These are phyloP conservation scores for Choloepus hoffmanni DNA, from an alignment of 2,113 vertebrate genomes.

Conservation along the genomic window DNA sequence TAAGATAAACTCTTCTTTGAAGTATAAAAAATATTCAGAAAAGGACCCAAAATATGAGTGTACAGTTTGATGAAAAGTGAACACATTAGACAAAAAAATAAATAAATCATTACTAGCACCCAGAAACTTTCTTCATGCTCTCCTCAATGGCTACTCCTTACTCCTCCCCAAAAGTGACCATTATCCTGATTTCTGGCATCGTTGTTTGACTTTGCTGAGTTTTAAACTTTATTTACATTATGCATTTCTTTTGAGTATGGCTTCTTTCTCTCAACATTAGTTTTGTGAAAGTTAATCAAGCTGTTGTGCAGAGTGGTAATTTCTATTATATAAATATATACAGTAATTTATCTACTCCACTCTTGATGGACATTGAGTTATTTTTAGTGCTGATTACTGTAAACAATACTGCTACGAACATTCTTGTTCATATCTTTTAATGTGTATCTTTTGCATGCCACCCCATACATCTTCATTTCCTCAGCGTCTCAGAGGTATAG, in stretches of 20 bases:
- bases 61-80: slow-evolving; percentile 44
- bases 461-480: not conserved
- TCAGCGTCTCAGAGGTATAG: slow-evolving; percentile 23
- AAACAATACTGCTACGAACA: not conserved
- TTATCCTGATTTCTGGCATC: not conserved
- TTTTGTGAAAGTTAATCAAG: not conserved
- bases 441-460: not conserved
- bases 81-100: not conserved
- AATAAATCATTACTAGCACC: not conserved
- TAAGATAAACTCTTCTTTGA: slow-evolving; percentile 40
- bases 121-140: not conserved
- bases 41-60: slow-evolving; percentile 11
- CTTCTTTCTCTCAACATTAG: slow-evolving; percentile 34
- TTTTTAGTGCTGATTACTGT: slow-evolving; percentile 51
- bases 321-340: slow-evolving; percentile 22
- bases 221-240: not conserved
- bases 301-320: not conserved
- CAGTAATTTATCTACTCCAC: not conserved
- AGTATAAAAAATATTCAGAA: not conserved
- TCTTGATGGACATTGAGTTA: not conserved
- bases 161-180: not conserved
- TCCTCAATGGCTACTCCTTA: not conserved
- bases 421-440: not conserved
- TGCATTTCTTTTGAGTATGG: not conserved
- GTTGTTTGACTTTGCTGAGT: not conserved